Base-by-base conservation (phyloP, 2,113 vertebrate species). In the Ia io region DNA sequence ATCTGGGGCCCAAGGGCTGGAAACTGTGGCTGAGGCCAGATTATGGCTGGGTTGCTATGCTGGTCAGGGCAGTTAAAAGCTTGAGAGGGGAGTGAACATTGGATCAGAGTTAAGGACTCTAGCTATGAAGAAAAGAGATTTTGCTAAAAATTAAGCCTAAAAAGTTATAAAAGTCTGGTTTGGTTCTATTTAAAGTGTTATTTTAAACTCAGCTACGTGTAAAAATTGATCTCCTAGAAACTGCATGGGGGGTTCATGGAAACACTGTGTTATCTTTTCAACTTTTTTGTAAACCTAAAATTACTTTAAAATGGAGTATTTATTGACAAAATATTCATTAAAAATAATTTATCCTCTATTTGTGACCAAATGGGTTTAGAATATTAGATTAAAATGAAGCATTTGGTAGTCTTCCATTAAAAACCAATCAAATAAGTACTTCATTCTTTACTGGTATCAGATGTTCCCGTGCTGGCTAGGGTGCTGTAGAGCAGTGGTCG, bases 251-350 rank as follows among this genome's bases (percentile, higher is more conserved):
- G 14, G 13, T 74, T 28, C n/a, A 32, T 3, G n/a, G 16, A 49
- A 88, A 40, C 9, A n/a, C 10, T 65, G 20, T 40, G 1, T 61
- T 63, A 32, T 30, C 42, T 78, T 17, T 35, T 9, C 17, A 89
- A 84, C 10, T 47, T 84, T 85, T 56, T 56, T 65, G 7, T 30
- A 79, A 67, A 67, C 73, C 17, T 84, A 88, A 84, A 95, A 84
- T 92, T 73, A 82, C 90, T 88, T 37, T 47, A n/a, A 73, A 32
- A 80, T 63, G 44, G 87, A 61, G 63, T 42, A 7, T 25, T 85
- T 65, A 71, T 85, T 87, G n/a, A 70, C n/a, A 91, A 82, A 53
- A 37, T 37, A 65, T 70, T 84, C 92, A 87, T 61, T 85, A 74
- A 94, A 94, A 63, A 67, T 53, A 63, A 61, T 14, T 6, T 16